These are phyloP conservation scores for Propithecus coquereli DNA, from an alignment of 2,113 vertebrate genomes.

Conservation along the genomic window DNA sequence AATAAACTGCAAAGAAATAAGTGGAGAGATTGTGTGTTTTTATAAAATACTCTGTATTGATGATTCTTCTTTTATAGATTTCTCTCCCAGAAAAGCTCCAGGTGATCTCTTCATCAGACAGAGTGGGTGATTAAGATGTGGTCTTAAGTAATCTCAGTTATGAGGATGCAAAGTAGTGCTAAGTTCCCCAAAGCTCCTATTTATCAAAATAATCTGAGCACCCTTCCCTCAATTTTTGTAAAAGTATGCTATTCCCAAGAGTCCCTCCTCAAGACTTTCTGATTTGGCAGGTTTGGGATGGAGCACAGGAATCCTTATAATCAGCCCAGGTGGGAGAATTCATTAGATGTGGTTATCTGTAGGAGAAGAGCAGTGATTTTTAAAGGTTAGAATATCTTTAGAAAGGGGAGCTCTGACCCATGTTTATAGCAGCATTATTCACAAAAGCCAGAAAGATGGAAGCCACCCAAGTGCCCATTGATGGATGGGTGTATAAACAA, in stretches of 20 bases:
- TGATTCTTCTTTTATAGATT: neutral
- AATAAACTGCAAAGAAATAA: neutral
- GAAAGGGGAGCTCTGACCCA: neutral
- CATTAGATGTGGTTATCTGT: neutral
- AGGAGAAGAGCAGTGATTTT: neutral
- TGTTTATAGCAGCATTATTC: neutral
- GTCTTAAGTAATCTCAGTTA: neutral
- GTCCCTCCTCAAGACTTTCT: neutral
- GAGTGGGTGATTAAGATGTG: neutral
- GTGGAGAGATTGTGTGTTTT: neutral
- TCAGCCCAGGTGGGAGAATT: neutral
- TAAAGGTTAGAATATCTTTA: neutral
- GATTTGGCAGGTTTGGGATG: neutral
- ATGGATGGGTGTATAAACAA: neutral
- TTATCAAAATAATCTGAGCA: neutral
- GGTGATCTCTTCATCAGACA: neutral
- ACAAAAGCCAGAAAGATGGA: neutral
- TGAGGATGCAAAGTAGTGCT: neutral
- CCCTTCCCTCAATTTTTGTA: neutral
- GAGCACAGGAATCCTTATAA: neutral
- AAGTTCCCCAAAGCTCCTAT: neutral
- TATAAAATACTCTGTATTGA: neutral
- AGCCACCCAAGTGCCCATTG: neutral
- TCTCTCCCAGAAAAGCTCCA: neutral
- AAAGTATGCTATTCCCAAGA: neutral